phyloP scores from a whole-genome alignment of 2,888 invertebrate genomes.

The Exocentrus adspersus region DNA sequence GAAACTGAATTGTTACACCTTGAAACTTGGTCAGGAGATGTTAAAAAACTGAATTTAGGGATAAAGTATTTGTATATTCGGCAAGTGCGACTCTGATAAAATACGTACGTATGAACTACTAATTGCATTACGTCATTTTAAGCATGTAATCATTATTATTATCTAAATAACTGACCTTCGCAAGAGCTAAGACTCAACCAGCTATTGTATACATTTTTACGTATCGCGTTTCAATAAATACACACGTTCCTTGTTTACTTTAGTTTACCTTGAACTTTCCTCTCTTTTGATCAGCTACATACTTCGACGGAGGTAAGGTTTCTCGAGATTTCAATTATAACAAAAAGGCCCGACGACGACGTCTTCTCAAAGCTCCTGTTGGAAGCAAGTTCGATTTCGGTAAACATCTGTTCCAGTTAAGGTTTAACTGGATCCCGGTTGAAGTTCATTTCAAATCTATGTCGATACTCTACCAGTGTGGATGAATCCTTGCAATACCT shows the following conservation, averaged over 20 bases:
- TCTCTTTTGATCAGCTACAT: background rate
- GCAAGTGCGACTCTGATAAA: background rate
- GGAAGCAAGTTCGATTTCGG: slow-evolving; percentile 4
- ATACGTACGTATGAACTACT: background rate
- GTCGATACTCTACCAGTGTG: background rate
- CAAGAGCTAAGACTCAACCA: background rate
- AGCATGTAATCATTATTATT: background rate
- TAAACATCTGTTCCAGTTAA: slow-evolving; percentile 15
- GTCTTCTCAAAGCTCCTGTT: background rate
- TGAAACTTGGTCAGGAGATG: no score
- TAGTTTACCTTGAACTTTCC: slow-evolving; percentile 5
- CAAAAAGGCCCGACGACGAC: background rate
- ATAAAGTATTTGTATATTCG: background rate
- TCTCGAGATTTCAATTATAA: slow-evolving; percentile 8
- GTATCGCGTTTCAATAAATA: slow-evolving; percentile 4
- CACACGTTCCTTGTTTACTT: background rate
- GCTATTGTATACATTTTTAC: slow-evolving; percentile 5
- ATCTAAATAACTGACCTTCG: slow-evolving; percentile 11
- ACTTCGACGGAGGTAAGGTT: slow-evolving; percentile 4
- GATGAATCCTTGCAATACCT: background rate
- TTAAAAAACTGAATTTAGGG: no score
- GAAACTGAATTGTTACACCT: no score
- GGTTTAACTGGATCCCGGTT: slow-evolving; percentile 16
- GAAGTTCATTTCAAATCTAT: slow-evolving; percentile 21
- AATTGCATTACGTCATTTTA: background rate